Evolutionary conservation across 2,113 vertebrate genomes (phyloP).

Genomic region (Limanda limanda): DNA sequence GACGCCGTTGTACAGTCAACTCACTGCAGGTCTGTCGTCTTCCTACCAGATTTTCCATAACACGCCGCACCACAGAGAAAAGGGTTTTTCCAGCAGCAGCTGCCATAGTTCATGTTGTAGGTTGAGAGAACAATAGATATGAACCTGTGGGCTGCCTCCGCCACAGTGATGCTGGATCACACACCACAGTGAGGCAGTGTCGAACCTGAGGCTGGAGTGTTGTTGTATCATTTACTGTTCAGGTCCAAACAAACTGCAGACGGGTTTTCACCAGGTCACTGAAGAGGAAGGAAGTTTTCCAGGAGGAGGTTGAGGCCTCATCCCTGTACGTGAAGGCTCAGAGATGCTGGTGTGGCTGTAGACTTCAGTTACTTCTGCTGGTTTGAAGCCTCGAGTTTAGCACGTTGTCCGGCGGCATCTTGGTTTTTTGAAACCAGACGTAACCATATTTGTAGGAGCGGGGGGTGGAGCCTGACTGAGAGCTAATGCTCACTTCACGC

Average conservation of each 20-base stretch:
- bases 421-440: neutral
- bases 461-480: too few species aligned
- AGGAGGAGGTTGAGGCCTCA: too few species aligned
- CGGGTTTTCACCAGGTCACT: slow-evolving; percentile 10
- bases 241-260: neutral
- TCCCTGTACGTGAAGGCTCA: too few species aligned
- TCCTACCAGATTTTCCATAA: too few species aligned
- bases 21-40: neutral
- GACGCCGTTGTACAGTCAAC: neutral
- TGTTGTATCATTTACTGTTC: slow-evolving; percentile 2
- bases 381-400: too few species aligned
- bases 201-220: slow-evolving; percentile 9
- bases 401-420: neutral
- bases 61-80: slow-evolving; percentile 7
- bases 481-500: too few species aligned
- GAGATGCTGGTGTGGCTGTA: too few species aligned
- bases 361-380: too few species aligned
- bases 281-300: neutral
- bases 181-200: slow-evolving; percentile 38
- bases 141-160: too few species aligned
- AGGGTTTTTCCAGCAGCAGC: slow-evolving; percentile 52
- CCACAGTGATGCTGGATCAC: too few species aligned
- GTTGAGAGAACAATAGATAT: slow-evolving; percentile 47
- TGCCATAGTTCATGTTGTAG: slow-evolving; percentile 25
- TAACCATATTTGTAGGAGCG: too few species aligned